phyloP scores from a whole-genome alignment of 2,888 invertebrate species.

The Drosophila seclusa region DNA sequence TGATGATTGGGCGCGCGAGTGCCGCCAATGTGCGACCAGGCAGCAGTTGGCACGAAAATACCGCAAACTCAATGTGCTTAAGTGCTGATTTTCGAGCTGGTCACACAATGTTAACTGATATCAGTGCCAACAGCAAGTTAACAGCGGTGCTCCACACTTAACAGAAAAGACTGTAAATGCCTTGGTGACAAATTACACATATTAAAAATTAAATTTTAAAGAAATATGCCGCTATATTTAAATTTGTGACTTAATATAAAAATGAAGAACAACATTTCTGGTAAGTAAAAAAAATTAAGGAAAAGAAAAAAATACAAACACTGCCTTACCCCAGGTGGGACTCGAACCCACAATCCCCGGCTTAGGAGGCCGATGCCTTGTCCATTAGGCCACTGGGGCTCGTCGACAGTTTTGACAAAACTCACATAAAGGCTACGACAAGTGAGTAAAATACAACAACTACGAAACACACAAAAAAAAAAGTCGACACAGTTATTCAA shows the following conservation, averaged over 20 bases:
- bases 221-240: too few relatives aligned
- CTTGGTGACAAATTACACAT: background rate
- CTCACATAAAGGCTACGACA: constrained; percentile 1
- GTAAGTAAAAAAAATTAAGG: background rate
- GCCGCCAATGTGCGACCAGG: constrained; percentile 29
- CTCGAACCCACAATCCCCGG: constrained; percentile 73
- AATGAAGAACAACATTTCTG: background rate
- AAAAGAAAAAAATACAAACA: background rate
- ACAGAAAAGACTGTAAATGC: constrained; percentile 1
- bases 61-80: constrained; percentile 5
- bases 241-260: background rate
- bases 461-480: constrained; percentile 8
- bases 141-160: constrained; percentile 27
- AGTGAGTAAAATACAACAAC: background rate
- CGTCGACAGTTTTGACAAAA: background rate
- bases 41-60: constrained; percentile 16
- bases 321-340: constrained; percentile 56
- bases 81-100: background rate
- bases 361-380: constrained; percentile 73
- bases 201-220: background rate
- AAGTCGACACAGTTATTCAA: constrained; percentile 31
- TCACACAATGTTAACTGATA: constrained; percentile 24
- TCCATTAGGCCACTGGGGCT: constrained; percentile 73
- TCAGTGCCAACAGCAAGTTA: constrained; percentile 3
- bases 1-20: constrained; percentile 55